phyloP scores from a whole-genome alignment of 1,140 invertebrate genomes.

The Atta texana region DNA sequence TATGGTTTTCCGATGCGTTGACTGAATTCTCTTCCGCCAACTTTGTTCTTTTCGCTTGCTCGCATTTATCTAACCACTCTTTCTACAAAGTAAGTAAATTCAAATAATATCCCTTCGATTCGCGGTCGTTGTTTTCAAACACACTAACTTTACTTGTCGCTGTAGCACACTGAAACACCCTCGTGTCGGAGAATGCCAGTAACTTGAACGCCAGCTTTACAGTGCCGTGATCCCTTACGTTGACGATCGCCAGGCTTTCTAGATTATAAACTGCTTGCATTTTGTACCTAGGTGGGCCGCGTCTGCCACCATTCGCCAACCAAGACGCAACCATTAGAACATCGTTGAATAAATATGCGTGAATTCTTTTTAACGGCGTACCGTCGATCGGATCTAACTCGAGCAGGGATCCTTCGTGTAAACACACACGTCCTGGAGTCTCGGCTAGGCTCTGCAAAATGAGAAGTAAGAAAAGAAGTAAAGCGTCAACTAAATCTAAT shows the following conservation, averaged over 20 bases:
- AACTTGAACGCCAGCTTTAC: slow-evolving; percentile 98
- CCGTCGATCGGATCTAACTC: slow-evolving; percentile 96
- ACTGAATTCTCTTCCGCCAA: slow-evolving; percentile 88
- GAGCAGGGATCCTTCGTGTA: slow-evolving; percentile 96
- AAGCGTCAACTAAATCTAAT: neutral
- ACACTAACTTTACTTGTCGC: slow-evolving; percentile 90
- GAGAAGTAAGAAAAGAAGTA: neutral
- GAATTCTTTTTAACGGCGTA: slow-evolving; percentile 93
- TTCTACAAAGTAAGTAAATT: slow-evolving; percentile 87
- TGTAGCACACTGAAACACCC: slow-evolving; percentile 96
- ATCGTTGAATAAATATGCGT: slow-evolving; percentile 97
- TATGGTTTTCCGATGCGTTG: slow-evolving; percentile 61
- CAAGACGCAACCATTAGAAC: slow-evolving; percentile 90
- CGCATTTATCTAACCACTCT: slow-evolving; percentile 98
- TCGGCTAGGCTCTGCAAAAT: slow-evolving; percentile 90
- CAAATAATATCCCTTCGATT: slow-evolving; percentile 32
- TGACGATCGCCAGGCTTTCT: slow-evolving; percentile 97
- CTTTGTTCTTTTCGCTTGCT: slow-evolving; percentile 95
- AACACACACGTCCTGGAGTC: slow-evolving; percentile 91
- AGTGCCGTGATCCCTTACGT: slow-evolving; percentile 96
- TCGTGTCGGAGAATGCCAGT: slow-evolving; percentile 96
- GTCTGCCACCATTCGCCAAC: slow-evolving; percentile 85
- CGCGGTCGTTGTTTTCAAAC: slow-evolving; percentile 20
- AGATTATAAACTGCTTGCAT: slow-evolving; percentile 96
- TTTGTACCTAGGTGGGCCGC: slow-evolving; percentile 94